A percentile compares a stretch with the other conserved stretches of the same genome.
phyloP scores from a whole-genome alignment of 2,113 vertebrate species.

The Misgurnus anguillicaudatus region DNA sequence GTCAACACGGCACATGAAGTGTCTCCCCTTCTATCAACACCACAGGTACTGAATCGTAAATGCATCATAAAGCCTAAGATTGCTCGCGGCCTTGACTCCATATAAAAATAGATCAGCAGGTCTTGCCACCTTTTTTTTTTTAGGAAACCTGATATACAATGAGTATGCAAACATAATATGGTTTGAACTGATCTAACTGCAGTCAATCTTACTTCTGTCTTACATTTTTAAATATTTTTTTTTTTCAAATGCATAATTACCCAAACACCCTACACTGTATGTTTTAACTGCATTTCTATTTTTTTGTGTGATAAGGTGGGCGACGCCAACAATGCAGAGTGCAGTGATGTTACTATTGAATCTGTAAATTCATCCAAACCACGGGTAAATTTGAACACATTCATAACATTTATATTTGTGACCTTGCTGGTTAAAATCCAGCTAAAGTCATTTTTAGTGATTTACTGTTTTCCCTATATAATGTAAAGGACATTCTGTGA shows the following conservation, averaged over 20 bases:
- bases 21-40: not conserved
- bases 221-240: no score
- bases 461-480: no score
- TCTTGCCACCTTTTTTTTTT: not conserved
- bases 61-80: no score
- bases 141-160: not conserved
- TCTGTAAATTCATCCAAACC: not conserved
- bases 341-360: not conserved
- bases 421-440: no score
- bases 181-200: no score
- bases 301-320: constrained; percentile 33
- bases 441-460: no score
- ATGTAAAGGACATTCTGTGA: no score
- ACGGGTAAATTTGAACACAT: not conserved
- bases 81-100: not conserved
- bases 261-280: not conserved
- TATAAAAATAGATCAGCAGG: not conserved
- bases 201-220: no score
- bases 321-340: not conserved
- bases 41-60: constrained; percentile 3
- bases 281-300: not conserved
- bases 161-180: not conserved
- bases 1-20: not conserved
- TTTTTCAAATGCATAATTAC: no score
- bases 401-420: not conserved